Evolutionary conservation across 2,113 vertebrate genomes (phyloP), one percentile per base, ranked within the genome.

Genomic region (Aegithalos caudatus): DNA sequence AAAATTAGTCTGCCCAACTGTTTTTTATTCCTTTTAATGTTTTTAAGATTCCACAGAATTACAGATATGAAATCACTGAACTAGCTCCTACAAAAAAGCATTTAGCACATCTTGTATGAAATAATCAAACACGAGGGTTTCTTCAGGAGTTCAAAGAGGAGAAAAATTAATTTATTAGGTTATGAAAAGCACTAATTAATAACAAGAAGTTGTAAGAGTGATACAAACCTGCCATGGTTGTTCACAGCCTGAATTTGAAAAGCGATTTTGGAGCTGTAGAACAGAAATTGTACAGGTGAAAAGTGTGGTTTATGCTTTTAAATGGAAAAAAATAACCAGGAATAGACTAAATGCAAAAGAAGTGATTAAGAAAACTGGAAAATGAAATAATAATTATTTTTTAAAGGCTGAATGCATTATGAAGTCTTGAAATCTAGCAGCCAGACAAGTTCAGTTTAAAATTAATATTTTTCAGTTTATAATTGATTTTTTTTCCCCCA

Each of bases 221-320:
- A 80, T 40, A 98, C 98, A 79, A 81, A 99, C 99, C 98, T 98
- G 94, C 99, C 99, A 17, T 98, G 98, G 64, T 98, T 99, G 96
- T 99, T 99, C 96, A 99, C 98, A 92, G 99, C 99, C 90, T 99
- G 98, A 87, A 99, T 99, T 66, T 92, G 98, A 96, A 99, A 99
- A 86, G 98, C 80, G 29, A 97, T 97, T 97, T 98, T 99, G 88
- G 99, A 99, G 87, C 99, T 99, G 86, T 3, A 86, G 65, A 65
- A 91, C 16, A 97, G 64, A 94, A 91, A 86, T 27, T 28, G 58
- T 5, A 71, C 6, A 10, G 67, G 81, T 96, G 56, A 97, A 79
- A 80, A 3, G 7, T 0, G 1, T 9, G 53, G 4, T 53, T 64
- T 33, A 11, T 37, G n/a, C 31, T 54, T 35, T 14, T 18, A 23